A percentile compares a stretch with the other conserved stretches of the same genome.
Evolutionary conservation across 92 coral and sea anemone genomes (phyloP).

Genomic region (Phenganax marumi): DNA sequence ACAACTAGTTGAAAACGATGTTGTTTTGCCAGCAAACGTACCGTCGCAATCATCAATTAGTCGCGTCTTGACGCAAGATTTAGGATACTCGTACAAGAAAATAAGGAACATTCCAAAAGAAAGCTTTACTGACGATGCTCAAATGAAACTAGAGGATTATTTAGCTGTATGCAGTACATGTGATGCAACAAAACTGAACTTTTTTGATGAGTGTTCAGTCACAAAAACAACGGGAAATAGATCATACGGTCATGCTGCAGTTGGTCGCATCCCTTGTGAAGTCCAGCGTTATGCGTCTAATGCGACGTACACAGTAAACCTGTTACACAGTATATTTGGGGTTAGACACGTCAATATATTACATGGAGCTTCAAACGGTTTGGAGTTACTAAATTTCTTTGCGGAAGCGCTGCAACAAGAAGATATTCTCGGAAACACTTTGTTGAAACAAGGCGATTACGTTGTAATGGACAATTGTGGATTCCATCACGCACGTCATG

Average conservation of each 20-base stretch:
- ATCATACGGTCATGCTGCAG: too few relatives aligned
- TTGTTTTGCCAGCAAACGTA: slow-evolving; percentile 51
- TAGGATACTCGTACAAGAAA: slow-evolving; percentile 48
- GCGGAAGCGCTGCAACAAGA: slow-evolving; percentile 42
- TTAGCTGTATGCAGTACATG: slow-evolving; percentile 48
- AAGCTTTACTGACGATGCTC: slow-evolving; percentile 39
- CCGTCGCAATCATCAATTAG: slow-evolving; percentile 46
- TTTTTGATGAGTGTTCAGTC: slow-evolving; percentile 60
- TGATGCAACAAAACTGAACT: slow-evolving; percentile 51
- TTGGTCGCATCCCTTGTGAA: slow-evolving; percentile 44
- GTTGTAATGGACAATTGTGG: slow-evolving; percentile 58
- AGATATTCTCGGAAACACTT: slow-evolving; percentile 45
- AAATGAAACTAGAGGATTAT: slow-evolving; percentile 45
- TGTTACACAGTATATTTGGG: slow-evolving; percentile 45
- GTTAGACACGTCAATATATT: too few relatives aligned
- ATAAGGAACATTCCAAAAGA: slow-evolving; percentile 36
- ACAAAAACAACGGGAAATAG: slow-evolving; percentile 50
- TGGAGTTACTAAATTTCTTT: slow-evolving; percentile 42
- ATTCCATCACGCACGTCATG: slow-evolving; percentile 52
- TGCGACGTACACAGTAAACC: slow-evolving; percentile 22
- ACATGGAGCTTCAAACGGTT: slow-evolving; percentile 42
- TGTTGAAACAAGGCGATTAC: slow-evolving; percentile 48
- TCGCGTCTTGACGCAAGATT: slow-evolving; percentile 51
- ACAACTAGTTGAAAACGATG: slow-evolving; percentile 46
- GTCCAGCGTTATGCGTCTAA: slow-evolving; percentile 54